Evolutionary conservation across 2,888 invertebrate species (phyloP).

Genomic region (Glyphotaelius pellucidus): DNA sequence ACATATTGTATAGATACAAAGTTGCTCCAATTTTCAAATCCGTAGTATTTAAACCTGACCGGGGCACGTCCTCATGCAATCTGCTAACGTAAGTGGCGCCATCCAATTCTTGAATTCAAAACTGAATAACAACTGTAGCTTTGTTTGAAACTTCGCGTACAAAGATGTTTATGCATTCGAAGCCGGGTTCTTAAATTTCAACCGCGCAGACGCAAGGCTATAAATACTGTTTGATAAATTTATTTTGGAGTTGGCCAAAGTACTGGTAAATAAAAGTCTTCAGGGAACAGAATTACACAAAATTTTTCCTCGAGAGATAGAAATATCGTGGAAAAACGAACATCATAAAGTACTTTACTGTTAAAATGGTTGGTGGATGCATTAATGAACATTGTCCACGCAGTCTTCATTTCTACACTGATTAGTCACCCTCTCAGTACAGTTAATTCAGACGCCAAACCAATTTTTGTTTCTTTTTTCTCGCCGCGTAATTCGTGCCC

Average conservation of each 20-base stretch:
- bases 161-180: no score
- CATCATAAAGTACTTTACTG: neutral
- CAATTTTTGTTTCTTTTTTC: constrained; percentile 25
- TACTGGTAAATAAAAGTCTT: neutral
- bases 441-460: neutral
- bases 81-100: no score
- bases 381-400: neutral
- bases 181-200: no score
- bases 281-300: neutral
- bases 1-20: no score
- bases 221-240: no score
- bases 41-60: no score
- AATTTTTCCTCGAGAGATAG: neutral
- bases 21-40: no score
- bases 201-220: no score
- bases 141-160: no score
- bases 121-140: no score
- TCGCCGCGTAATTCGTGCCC: constrained; percentile 30
- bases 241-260: neutral
- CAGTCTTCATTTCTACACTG: neutral
- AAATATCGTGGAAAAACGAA: neutral
- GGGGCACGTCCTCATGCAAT: no score
- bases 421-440: neutral
- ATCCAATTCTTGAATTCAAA: no score
- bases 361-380: neutral